Evolutionary conservation across 2,888 invertebrate genomes (phyloP), one percentile per base, ranked within the genome.

Genomic region (Aphrophora alni): DNA sequence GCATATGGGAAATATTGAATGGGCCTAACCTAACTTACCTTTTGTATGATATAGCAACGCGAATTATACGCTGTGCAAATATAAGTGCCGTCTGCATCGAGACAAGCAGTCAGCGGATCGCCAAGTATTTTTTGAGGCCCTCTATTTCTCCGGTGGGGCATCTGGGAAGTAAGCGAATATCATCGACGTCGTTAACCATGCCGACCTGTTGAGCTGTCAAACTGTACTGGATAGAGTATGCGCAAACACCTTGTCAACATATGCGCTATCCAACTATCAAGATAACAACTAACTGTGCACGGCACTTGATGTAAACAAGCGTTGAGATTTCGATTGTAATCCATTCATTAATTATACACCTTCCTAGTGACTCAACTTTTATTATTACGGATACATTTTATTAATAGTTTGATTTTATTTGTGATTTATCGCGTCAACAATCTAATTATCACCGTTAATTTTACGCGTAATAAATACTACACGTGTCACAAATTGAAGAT

Each of bases 21-120:
- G 38, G 38, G 27, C 44, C 44, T 38, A n/a, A 44, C 38, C 73
- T 78, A 72, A 77, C 74, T 87, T 88, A 92, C 92, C 91, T 92
- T 92, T 86, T 92, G 92, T 79, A 92, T 92, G 86, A 92, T 91
- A 88, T 90, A 92, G 88, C 92, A 92, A 82, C 92, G 88, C 33
- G 92, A 92, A 86, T 91, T 91, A 87, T 90, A 91, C 75, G 92
- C 90, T 70, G 92, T 91, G 87, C 92, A 92, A 85, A 92, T 90
- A 87, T 92, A 92, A 68, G 91, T 91, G 80, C 90, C 90, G 87
- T 90, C 89, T 81, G 90, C 90, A 86, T 91, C 90, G 77, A 91
- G 87, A 85, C 90, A 90, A 80, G 90, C 88, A 72, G 88, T 87
- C 84, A 88, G 85, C 81, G 88, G 89, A 85, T 89, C 89, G 83